phyloP scores from a whole-genome alignment of 2,797 vertebrate genomes.

The Monodelphis domestica region DNA sequence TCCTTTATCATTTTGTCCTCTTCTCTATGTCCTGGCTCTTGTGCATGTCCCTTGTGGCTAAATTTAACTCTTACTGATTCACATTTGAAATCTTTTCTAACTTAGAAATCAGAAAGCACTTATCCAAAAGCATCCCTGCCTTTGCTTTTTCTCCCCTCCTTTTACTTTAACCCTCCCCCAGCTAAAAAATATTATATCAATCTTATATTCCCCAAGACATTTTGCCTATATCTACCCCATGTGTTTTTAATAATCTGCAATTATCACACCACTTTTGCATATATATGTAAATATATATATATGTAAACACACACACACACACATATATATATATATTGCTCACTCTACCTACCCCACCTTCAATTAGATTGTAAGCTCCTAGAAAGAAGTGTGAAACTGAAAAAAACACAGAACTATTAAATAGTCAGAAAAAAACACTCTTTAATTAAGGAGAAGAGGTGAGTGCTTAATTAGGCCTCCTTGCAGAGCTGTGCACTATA shows the following conservation, averaged over 20 bases:
- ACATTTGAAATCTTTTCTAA: not conserved
- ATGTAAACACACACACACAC: too few species aligned
- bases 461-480: too few species aligned
- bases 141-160: not conserved
- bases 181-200: not conserved
- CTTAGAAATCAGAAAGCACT: not conserved
- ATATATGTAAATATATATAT: not conserved
- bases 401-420: too few species aligned
- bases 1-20: not conserved
- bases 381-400: too few species aligned
- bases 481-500: too few species aligned
- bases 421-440: too few species aligned
- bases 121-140: not conserved
- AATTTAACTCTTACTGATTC: not conserved
- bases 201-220: not conserved
- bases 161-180: not conserved
- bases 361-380: not conserved
- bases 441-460: too few species aligned
- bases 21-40: not conserved
- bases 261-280: not conserved
- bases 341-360: not conserved
- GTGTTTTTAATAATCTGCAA: not conserved
- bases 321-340: accelerated
- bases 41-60: not conserved
- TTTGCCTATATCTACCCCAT: not conserved